A percentile compares a stretch with the other conserved stretches of the same genome.
phyloP scores from a whole-genome alignment of 2,888 invertebrate species.

The Noctuana brunneofusca region DNA sequence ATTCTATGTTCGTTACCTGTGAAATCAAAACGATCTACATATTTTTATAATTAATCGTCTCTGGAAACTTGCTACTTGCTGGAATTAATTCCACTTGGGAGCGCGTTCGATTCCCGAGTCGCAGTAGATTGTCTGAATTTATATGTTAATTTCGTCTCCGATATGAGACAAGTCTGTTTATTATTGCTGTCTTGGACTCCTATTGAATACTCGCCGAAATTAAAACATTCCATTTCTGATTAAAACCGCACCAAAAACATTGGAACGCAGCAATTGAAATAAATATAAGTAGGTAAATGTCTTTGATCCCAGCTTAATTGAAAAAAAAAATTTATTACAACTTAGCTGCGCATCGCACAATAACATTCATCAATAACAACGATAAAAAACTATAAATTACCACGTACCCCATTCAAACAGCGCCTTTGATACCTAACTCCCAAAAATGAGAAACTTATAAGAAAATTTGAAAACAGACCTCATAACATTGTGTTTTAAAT shows the following conservation, averaged over 20 bases:
- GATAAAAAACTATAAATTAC: neutral
- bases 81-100: conserved; percentile 50
- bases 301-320: neutral
- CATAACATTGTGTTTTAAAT: too few species aligned
- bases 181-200: conserved; percentile 48
- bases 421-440: neutral
- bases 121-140: conserved; percentile 58
- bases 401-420: neutral
- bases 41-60: conserved; percentile 57
- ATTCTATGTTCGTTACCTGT: too few species aligned
- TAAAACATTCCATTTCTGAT: conserved; percentile 40
- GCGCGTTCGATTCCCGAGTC: conserved; percentile 56
- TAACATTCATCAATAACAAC: neutral
- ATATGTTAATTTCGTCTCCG: conserved; percentile 57
- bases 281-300: conserved; percentile 8
- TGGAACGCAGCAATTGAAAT: conserved; percentile 1
- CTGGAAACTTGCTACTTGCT: too few species aligned
- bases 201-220: conserved; percentile 38
- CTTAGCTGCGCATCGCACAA: neutral
- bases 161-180: conserved; percentile 51
- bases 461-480: neutral
- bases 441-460: neutral
- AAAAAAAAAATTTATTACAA: neutral
- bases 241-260: conserved; percentile 28
- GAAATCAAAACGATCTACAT: conserved; percentile 2